Evolutionary conservation across 2,113 vertebrate genomes (phyloP).

Genomic region (Pseudopipra pipra): DNA sequence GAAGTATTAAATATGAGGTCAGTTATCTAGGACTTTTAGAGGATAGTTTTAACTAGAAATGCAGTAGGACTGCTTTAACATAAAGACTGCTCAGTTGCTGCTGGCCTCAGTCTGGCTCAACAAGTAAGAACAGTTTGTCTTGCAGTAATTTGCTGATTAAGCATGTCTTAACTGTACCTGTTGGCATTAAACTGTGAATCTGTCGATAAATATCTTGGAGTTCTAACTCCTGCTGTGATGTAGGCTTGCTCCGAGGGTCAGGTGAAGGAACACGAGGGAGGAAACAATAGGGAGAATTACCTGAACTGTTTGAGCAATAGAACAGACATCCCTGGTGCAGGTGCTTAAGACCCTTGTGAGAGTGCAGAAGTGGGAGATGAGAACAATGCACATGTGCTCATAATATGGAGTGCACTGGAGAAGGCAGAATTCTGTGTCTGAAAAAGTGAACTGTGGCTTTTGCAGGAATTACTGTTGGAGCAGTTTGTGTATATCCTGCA

Average conservation of each 20-base stretch:
- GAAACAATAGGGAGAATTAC: not conserved
- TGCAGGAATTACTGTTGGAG: constrained; percentile 84
- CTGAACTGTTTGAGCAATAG: not conserved
- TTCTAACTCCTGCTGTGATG: not conserved
- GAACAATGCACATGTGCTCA: accelerated
- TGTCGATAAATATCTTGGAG: not conserved
- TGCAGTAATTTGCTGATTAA: not conserved
- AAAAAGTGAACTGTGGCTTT: not conserved
- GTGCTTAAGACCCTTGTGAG: not conserved
- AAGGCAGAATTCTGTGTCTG: not conserved
- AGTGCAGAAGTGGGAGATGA: not conserved
- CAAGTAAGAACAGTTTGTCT: not conserved
- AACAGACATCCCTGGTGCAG: not conserved
- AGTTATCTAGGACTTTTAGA: not conserved
- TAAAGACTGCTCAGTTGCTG: not conserved
- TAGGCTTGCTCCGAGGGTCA: not conserved
- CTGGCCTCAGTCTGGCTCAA: not conserved
- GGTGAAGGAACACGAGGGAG: not conserved
- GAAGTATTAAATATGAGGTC: not conserved
- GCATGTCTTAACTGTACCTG: not conserved
- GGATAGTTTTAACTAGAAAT: not conserved
- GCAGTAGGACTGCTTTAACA: not conserved
- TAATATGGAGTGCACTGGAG: not conserved
- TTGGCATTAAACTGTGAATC: not conserved
- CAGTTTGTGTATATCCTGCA: constrained; percentile 91